Base-by-base conservation (phyloP, 1,140 invertebrate species). In the Brachionus calyciflorus region DNA sequence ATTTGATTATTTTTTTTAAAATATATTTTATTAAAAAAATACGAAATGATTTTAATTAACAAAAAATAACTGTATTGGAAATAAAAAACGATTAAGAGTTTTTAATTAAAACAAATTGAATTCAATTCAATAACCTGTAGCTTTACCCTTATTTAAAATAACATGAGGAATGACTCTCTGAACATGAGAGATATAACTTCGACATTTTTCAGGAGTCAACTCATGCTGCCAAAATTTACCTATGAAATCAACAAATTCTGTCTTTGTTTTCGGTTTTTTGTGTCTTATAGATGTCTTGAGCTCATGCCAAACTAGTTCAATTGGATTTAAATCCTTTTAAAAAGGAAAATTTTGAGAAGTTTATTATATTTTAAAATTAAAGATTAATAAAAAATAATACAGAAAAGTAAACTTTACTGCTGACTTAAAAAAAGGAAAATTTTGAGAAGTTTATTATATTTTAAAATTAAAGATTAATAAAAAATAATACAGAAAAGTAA, bases 201-300 rank as follows among this genome's bases (percentile, higher is more conserved):
- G 26, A 60, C 55, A 60, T 30, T 60, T 60, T 60, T 60, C 55
- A 33, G 30, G 55, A 60, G 30, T 60, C 19, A 60, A 60, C 37
- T 60, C 30, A 33, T 33, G 26, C 37, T 30, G 19, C 55, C 55
- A 37, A 60, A 60, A 60, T 33, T 60, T 17, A 33, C 55, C 55
- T n/a, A 60, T 60, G 19, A 60, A 33, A 33, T 26, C 28, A 60
- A 60, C 37, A 30, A 60, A 60, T 5, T 55, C 55, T 33, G 26
- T 60, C 19, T 60, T 60, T 33, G n/a, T 60, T 33, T 30, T 60
- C 37, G 55, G 55, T 33, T 60, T 60, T 33, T 60, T 60, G 37
- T 60, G 30, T 17, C 55, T 12, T 33, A 60, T 60, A 33, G 19
- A 37, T 33, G 55, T 60, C 33, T 60, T 60, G 55, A 60, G 55